A percentile compares a stretch with the other conserved stretches of the same genome.
These are phyloP conservation scores for Anneissia japonica DNA, from an alignment of 35 echinoderm and acorn worm genomes.

Conservation along the genomic window DNA sequence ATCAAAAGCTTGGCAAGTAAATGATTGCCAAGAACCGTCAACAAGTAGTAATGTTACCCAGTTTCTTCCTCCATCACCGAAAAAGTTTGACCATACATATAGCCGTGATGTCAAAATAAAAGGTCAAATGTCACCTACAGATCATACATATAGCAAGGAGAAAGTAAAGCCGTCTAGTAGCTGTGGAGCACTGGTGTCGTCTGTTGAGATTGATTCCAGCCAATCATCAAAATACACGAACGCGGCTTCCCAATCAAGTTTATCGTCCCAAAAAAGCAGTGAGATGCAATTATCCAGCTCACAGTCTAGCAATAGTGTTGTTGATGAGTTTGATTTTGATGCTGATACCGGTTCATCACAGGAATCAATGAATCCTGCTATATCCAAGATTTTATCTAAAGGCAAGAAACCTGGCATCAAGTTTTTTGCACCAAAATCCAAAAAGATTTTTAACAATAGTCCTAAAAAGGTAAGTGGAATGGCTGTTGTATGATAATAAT, in stretches of 20 bases:
- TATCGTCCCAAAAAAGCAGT: too few species aligned
- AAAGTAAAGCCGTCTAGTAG: not conserved
- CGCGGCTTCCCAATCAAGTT: too few species aligned
- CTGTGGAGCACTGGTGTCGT: not conserved
- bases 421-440: not conserved
- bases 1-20: not conserved
- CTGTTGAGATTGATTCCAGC: not conserved
- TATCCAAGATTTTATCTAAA: not conserved
- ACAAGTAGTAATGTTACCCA: not conserved
- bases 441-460: not conserved
- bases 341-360: not conserved
- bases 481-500: too few species aligned
- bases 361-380: not conserved
- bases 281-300: not conserved
- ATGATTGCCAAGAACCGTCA: not conserved
- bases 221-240: too few species aligned
- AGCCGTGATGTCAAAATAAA: not conserved
- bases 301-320: not conserved
- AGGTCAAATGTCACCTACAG: not conserved
- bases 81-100: not conserved
- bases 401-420: not conserved
- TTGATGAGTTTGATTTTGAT: not conserved
- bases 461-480: not conserved
- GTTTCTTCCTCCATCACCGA: not conserved
- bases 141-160: not conserved